These are phyloP conservation scores for Macrocentrus cingulum DNA, from an alignment of 1,140 invertebrate species.

Conservation along the genomic window DNA sequence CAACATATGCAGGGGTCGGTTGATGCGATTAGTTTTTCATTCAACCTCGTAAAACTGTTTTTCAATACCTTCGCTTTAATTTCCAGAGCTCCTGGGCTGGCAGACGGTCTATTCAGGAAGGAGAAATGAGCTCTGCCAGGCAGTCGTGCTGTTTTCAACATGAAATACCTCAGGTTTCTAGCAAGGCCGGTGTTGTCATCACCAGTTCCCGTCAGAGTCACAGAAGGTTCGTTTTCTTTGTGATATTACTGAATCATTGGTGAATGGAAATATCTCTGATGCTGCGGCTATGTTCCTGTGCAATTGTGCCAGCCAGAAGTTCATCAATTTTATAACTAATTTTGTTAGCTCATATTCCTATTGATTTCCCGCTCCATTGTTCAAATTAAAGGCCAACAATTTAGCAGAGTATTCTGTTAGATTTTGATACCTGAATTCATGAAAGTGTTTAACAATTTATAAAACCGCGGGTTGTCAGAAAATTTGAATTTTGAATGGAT, in stretches of 20 bases:
- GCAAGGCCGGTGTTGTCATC: slow-evolving; percentile 87
- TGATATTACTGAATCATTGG: neutral
- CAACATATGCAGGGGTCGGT: too few species aligned
- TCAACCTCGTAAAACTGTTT: too few species aligned
- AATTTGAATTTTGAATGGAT: too few species aligned
- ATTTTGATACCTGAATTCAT: too few species aligned
- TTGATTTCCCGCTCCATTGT: too few species aligned
- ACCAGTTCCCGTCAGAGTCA: slow-evolving; percentile 88
- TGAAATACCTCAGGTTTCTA: slow-evolving; percentile 63
- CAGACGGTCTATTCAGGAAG: slow-evolving; percentile 57
- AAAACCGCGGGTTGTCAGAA: too few species aligned
- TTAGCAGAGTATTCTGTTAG: too few species aligned
- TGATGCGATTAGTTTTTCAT: too few species aligned
- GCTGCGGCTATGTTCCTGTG: neutral
- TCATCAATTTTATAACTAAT: neutral
- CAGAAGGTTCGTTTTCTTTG: slow-evolving; percentile 67
- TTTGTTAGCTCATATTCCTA: neutral
- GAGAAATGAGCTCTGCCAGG: slow-evolving; percentile 53
- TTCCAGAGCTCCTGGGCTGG: slow-evolving; percentile 55
- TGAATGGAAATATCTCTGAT: neutral
- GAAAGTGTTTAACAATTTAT: too few species aligned
- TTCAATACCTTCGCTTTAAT: neutral
- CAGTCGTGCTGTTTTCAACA: slow-evolving; percentile 61
- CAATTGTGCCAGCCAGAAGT: slow-evolving; percentile 1
- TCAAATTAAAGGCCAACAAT: too few species aligned